Evolutionary conservation across 1,140 invertebrate species (phyloP), one percentile per base, ranked within the genome.

Genomic region (Stegodyphus dumicola): DNA sequence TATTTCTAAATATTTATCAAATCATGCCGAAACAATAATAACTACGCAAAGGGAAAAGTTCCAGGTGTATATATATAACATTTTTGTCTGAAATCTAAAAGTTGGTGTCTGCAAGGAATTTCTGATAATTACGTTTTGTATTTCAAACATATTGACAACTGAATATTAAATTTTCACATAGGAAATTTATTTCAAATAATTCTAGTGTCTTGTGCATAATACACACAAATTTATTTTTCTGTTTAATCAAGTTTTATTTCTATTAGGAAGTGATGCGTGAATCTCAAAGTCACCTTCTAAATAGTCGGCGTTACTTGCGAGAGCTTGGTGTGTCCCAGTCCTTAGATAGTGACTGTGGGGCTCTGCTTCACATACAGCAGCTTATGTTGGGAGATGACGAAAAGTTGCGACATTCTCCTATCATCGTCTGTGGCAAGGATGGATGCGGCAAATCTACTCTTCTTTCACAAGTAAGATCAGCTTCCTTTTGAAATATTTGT

Each of bases 211-310:
- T 17, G 18, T 48, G n/a, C 4, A 70, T 18, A n/a, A 17, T 70
- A 15, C 6, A 15, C 10, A n/a, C 10, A 5, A 18, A n/a, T 7
- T 3, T n/a, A 48, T 5, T 11, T 60, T 60, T 60, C 2, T 33
- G 33, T 33, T 33, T 1, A 33, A 3, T 33, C 33, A 33, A 33
- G 33, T 33, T 77, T 64, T 54, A 48, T 51, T 18, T 54, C 15
- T 71, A 65, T 4, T 33, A 95, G 93, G 95, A 96, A 92, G 94
- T 95, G 87, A 95, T 95, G 90, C 93, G 95, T 87, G 95, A 96
- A 90, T 94, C 95, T 89, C 92, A 95, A 87, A 94, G 94, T 85
- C 95, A 96, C 89, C 92, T 95, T 88, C 93, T 76, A 2, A 88
- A 88, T 60, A 77, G 86, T 18, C 77, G 85, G 5, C 71, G 85